Base-by-base conservation (phyloP, 2,113 vertebrate genomes). In the Ondatra zibethicus region DNA sequence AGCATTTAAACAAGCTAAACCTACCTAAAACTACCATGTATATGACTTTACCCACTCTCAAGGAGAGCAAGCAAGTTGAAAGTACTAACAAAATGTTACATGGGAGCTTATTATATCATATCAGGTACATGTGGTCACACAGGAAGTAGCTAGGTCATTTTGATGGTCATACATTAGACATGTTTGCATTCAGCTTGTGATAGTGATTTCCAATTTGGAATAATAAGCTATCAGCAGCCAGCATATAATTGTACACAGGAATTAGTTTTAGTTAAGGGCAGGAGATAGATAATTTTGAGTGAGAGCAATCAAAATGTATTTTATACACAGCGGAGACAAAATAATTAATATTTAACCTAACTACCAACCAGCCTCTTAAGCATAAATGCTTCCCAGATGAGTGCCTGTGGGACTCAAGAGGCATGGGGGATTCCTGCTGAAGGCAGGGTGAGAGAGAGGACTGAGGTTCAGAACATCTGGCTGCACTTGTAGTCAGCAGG, bases 1-100 rank as follows among this genome's bases (percentile, higher is more conserved):
- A 97, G 93, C 55, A 80, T 96, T 93, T 91, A 90, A 88, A 86
- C 58, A 95, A 91, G 87, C 77, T 58, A 93, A 95, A 72, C 45
- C 55, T 91, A 92, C 89, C 75, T 89, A 94, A 97, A 93, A 47
- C 92, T 75, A 95, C 96, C 73, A 94, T 94, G 96, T 94, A 81
- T 89, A 33, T 87, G 65, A 80, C 86, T n/a, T 14, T 68, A 58
- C 75, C 42, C 21, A 72, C 27, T 78, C 80, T 95, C 10, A 72
- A 92, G 75, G 94, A 86, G 2, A 96, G 73, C 10, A 93, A 88
- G 77, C 50, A 70, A 96, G 65, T 80, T 95, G 68, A 7, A 92
- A 81, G 4, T n/a, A 63, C 61, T 95, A 93, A 84, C 21, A n/a
- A 91, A 66, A 91, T 55, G 82, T 70, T 76, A 86, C 55, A 45